Base-by-base conservation (phyloP, 2,797 vertebrate species). In the Pangasius macronema region DNA sequence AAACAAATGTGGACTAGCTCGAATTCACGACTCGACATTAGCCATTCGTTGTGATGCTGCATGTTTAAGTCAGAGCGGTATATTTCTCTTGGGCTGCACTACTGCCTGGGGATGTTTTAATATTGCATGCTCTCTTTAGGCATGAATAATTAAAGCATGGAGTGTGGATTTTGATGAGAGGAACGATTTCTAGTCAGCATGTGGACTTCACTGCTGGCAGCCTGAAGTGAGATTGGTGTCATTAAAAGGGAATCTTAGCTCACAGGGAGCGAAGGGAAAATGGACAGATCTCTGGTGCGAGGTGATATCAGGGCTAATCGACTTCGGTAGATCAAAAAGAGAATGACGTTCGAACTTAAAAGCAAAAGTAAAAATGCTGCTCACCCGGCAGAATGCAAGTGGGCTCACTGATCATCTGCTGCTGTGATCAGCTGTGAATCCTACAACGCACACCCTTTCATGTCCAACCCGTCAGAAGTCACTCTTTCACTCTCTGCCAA, bases 111-210 rank as follows among this genome's bases (percentile, higher is more conserved):
- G 94, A 94, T 91, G 88, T 93, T 94, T 96, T 93, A 95, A 95
- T 95, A 95, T 95, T 95, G 94, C 92, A 95, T 95, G 92, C 91
- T 90, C 94, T 93, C 93, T 94, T 94, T 94, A 92, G 92, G 91
- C 92, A 94, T 95, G 92, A 96, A 95, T 95, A 92, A 94, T 95
- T 95, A 92, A 96, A 91, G 86, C 87, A 84, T 81, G 90, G 93
- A 89, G 90, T 86, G 92, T 89, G 94, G 92, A 93, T 95, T 94
- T 93, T 95, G 94, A 95, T 95, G 94, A 94, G 93, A 91, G 89
- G 89, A 89, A 86, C 57, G 89, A 89, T 91, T 93, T 95, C 93
- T 92, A 93, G 88, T 90, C 87, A 88, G 76, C 63, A 61, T 77
- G 46, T 84, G 68, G 86, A 89, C 88, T 85, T 89, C 90, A 89